Base-by-base conservation (phyloP, 1,140 invertebrate species). In the Dendrolimus punctatus region DNA sequence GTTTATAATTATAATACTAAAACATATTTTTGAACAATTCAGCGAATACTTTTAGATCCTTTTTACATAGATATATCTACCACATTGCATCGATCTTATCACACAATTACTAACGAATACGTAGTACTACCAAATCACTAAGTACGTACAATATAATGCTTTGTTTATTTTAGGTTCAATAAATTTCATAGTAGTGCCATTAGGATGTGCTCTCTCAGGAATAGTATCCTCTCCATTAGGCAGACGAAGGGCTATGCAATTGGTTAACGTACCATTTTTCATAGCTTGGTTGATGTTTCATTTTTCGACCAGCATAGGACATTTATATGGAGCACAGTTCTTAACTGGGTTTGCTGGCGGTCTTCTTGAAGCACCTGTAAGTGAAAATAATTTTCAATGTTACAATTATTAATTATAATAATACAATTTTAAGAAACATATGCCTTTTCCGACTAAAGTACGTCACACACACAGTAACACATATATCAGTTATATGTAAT, bases 331-430 rank as follows among this genome's bases (percentile, higher is more conserved):
- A 2, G 91, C 92, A 7, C 77, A 94, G 40, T 87, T 90, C 51
- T 80, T 95, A 45, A 92, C 92, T 8, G 93, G 93, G 6, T 59
- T 95, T 2, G 91, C 90, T 4, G 93, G 93, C 49, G 94, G 94
- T 47, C 74, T 95, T 0, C 80, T 94, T 44, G 94, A 95, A 82
- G 93, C 93, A 55, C 93, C 94, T 4, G 93, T 95, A 85, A 89
- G 89, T 85, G 72, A 52, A 23, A 23, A 23, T 23, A 23, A 23
- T 23, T 23, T 23, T 23, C n/a, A n/a, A n/a, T n/a, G n/a, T n/a
- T n/a, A n/a, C n/a, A n/a, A n/a, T n/a, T n/a, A n/a, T n/a, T n/a
- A n/a, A n/a, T n/a, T n/a, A n/a, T n/a, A n/a, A n/a, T n/a, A n/a
- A n/a, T n/a, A 42, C 4, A 42, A 42, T 42, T 42, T 42, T n/a